A percentile compares a stretch with the other conserved stretches of the same genome.
Conservation (phyloP, 2,888 invertebrate genomes). For the Calameuta filiformis region DNA sequence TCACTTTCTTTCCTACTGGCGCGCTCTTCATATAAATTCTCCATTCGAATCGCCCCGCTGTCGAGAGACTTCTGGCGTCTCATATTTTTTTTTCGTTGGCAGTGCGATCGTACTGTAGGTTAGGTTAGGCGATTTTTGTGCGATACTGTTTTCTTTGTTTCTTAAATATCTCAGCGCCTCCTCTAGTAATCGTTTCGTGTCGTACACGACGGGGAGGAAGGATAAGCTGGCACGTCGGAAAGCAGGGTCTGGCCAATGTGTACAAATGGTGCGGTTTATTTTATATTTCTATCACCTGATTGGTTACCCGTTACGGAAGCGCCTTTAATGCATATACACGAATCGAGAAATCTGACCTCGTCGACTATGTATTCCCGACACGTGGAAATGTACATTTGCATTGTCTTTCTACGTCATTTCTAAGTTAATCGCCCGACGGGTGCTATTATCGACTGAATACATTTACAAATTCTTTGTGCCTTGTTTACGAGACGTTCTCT, state of each 20-base stretch:
- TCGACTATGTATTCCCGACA: not conserved
- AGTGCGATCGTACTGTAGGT: not conserved
- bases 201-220: not conserved
- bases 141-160: not conserved
- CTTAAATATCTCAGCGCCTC: not conserved
- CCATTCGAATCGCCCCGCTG: not conserved
- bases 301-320: not conserved
- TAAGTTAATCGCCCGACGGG: not conserved
- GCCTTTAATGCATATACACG: not conserved
- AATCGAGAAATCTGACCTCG: not conserved
- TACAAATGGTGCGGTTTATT: not conserved
- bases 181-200: not conserved
- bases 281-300: not conserved
- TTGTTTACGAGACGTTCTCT: not conserved
- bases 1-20: not conserved
- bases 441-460: not conserved
- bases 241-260: not conserved
- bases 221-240: not conserved
- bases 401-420: not conserved
- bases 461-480: not conserved
- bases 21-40: not conserved
- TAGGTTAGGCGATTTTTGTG: not conserved
- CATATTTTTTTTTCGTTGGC: not conserved
- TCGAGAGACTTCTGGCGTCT: not conserved
- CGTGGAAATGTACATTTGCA: not conserved